These are phyloP conservation scores for Drosophila arawakana DNA, from an alignment of 1,140 invertebrate genomes.

Conservation along the genomic window DNA sequence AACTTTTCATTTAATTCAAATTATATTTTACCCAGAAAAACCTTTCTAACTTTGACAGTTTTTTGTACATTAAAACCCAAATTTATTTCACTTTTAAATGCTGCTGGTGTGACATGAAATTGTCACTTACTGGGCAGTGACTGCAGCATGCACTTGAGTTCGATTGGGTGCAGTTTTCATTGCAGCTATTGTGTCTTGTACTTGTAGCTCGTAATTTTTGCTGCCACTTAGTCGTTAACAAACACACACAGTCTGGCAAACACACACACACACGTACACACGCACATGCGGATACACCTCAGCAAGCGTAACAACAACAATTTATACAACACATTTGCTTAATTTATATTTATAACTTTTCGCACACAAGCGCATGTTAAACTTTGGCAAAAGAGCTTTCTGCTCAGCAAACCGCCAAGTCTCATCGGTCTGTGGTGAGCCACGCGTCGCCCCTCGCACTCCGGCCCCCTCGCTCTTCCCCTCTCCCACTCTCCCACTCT, in stretches of 20 bases:
- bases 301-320: conserved; percentile 60
- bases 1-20: too few species aligned
- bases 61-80: too few species aligned
- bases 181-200: conserved; percentile 34
- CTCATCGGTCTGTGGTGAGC: conserved; percentile 14
- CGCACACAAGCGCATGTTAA: conserved; percentile 41
- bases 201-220: conserved; percentile 74
- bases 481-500: neutral
- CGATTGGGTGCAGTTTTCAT: conserved; percentile 21
- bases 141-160: conserved; percentile 2
- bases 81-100: neutral
- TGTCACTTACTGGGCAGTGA: neutral
- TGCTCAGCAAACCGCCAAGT: conserved; percentile 4
- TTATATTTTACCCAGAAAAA: too few species aligned
- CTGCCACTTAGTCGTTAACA: conserved; percentile 58
- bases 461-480: neutral
- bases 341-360: conserved; percentile 81
- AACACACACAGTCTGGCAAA: conserved; percentile 5
- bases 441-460: neutral
- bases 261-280: neutral
- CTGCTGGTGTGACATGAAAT: neutral
- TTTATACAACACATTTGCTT: conserved; percentile 82
- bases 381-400: conserved; percentile 13
- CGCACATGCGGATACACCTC: conserved; percentile 11
- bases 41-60: too few species aligned